A percentile compares a stretch with the other conserved stretches of the same genome.
phyloP scores from a whole-genome alignment of 2,888 invertebrate species.

The Agrypnus murinus region DNA sequence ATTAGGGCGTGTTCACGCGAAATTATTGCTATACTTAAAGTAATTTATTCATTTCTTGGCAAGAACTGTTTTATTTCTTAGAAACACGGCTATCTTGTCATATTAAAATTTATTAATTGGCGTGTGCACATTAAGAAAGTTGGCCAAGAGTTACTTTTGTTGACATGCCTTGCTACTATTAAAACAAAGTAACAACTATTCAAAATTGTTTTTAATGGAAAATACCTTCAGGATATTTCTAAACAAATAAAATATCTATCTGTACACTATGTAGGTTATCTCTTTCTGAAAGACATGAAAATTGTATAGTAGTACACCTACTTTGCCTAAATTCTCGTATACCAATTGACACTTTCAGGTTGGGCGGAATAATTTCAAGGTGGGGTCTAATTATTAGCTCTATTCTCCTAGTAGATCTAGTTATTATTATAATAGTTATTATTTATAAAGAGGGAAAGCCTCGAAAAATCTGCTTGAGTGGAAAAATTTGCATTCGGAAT shows the following conservation, averaged over 20 bases:
- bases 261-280: background rate
- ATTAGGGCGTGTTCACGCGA: slow-evolving; percentile 47
- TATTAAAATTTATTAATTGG: slow-evolving; percentile 48
- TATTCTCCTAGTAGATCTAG: background rate
- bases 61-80: slow-evolving; percentile 47
- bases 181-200: background rate
- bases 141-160: slow-evolving; percentile 36
- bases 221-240: slow-evolving; percentile 13
- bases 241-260: background rate
- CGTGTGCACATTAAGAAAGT: slow-evolving; percentile 43
- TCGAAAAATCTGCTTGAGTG: background rate
- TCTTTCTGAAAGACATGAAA: slow-evolving; percentile 6
- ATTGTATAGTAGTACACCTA: slow-evolving; percentile 16
- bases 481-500: background rate
- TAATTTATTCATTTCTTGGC: slow-evolving; percentile 49
- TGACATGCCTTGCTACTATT: slow-evolving; percentile 33
- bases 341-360: slow-evolving; percentile 11
- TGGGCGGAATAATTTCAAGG: slow-evolving; percentile 28
- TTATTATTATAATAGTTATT: too few species aligned
- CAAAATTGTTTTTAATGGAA: slow-evolving; percentile 15
- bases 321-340: slow-evolving; percentile 15
- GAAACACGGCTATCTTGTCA: slow-evolving; percentile 48
- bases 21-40: slow-evolving; percentile 46
- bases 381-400: slow-evolving; percentile 21
- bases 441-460: background rate